Percentiles rank a stretch among this genome's conserved stretches.
Evolutionary conservation across 1,140 invertebrate species (phyloP).

Genomic region (Dendroctonus ponderosae): DNA sequence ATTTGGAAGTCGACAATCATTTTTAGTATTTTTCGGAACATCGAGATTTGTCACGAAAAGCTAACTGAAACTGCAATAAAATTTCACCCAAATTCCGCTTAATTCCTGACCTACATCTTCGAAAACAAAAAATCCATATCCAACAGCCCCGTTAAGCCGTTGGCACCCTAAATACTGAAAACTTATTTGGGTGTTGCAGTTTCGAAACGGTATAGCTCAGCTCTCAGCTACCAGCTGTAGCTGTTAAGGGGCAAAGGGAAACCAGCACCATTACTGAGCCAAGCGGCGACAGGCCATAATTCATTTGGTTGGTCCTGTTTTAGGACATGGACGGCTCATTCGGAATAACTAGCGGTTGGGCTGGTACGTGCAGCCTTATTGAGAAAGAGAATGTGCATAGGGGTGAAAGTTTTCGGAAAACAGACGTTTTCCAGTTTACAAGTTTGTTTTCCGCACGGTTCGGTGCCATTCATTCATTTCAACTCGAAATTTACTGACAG

Average conservation of each 20-base stretch:
- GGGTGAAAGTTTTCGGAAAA: too few relatives aligned
- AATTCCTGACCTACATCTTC: slow-evolving; percentile 5
- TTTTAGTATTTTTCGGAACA: too few relatives aligned
- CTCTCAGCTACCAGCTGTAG: slow-evolving; percentile 9
- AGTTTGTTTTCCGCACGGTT: too few relatives aligned
- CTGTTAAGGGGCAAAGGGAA: slow-evolving; percentile 6
- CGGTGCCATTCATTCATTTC: too few relatives aligned
- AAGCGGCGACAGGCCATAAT: slow-evolving; percentile 11
- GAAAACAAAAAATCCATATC: slow-evolving; percentile 9
- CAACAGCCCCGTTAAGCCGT: slow-evolving; percentile 2
- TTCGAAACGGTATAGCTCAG: slow-evolving; percentile 10
- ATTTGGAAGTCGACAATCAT: too few relatives aligned
- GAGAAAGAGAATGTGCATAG: too few relatives aligned
- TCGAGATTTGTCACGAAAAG: too few relatives aligned
- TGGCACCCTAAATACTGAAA: slow-evolving; percentile 3
- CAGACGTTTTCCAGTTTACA: too few relatives aligned
- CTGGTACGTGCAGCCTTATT: too few relatives aligned
- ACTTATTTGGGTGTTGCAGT: slow-evolving; percentile 2
- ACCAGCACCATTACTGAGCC: slow-evolving; percentile 1
- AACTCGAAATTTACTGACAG: too few relatives aligned
- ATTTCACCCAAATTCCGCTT: neutral
- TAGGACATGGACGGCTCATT: slow-evolving; percentile 2
- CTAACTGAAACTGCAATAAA: too few relatives aligned
- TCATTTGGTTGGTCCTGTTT: neutral
- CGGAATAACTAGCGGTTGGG: neutral